Percentiles rank a stretch among this genome's conserved stretches.
These are phyloP conservation scores for Rhopalosiphum maidis DNA, from an alignment of 1,140 invertebrate species.

Conservation along the genomic window DNA sequence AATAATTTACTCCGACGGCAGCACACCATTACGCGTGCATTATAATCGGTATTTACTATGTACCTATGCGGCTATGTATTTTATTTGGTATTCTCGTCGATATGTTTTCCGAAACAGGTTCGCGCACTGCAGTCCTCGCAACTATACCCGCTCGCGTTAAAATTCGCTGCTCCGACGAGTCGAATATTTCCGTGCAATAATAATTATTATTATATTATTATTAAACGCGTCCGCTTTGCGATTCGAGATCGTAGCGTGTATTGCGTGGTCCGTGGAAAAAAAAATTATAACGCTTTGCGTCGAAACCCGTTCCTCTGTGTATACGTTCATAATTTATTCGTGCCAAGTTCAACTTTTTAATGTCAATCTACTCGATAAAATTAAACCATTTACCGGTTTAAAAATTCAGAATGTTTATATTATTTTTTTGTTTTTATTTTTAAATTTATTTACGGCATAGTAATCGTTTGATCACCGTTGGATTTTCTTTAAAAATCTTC, in stretches of 20 bases:
- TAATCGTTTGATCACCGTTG: background rate
- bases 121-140: background rate
- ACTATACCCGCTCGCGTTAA: background rate
- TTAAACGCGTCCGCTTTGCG: background rate
- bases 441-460: background rate
- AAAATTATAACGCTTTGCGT: background rate
- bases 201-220: background rate
- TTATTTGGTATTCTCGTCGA: background rate
- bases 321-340: background rate
- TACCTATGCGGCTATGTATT: background rate
- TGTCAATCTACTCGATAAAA: background rate
- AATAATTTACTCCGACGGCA: background rate
- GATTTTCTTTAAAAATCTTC: no score
- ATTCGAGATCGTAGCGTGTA: background rate
- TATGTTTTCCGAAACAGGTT: slow-evolving; percentile 28
- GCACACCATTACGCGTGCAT: background rate
- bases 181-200: background rate
- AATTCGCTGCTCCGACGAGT: background rate
- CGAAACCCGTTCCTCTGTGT: background rate
- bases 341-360: background rate
- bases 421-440: background rate
- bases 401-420: background rate
- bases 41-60: background rate
- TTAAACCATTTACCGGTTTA: background rate
- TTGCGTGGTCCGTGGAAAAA: background rate